A percentile compares a stretch with the other conserved stretches of the same genome.
Evolutionary conservation across 2,113 vertebrate genomes (phyloP).

Genomic region (Proterorhinus semilunaris): DNA sequence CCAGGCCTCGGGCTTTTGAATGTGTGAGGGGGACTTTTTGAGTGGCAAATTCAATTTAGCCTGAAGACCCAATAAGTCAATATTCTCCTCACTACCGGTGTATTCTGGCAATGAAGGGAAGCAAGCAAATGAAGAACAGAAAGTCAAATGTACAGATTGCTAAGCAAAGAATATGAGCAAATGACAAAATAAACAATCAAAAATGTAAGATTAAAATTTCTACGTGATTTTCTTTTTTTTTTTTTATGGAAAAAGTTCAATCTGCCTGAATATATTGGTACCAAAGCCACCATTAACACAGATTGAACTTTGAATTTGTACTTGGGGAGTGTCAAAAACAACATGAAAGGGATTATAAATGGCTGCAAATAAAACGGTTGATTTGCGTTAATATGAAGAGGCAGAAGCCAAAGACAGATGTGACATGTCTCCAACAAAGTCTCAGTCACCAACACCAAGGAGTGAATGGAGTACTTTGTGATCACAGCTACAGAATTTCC

Average conservation of each 20-base stretch:
- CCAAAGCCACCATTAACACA: no score
- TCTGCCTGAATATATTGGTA: no score
- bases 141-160: constrained; percentile 55
- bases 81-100: constrained; percentile 84
- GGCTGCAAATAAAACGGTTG: constrained; percentile 3
- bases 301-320: background rate
- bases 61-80: constrained; percentile 79
- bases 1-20: constrained; percentile 76
- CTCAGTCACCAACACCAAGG: constrained; percentile 58
- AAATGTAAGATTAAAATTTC: background rate
- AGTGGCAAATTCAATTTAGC: constrained; percentile 81
- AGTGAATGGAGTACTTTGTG: constrained; percentile 56
- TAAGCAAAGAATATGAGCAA: constrained; percentile 40
- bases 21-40: constrained; percentile 77
- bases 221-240: background rate
- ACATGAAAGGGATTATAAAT: background rate
- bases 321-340: background rate
- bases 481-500: constrained; percentile 40
- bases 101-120: constrained; percentile 79
- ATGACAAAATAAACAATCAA: constrained; percentile 45
- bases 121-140: constrained; percentile 66
- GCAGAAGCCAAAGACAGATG: constrained; percentile 35
- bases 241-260: no score
- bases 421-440: constrained; percentile 52
- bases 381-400: constrained; percentile 17